A percentile compares a stretch with the other conserved stretches of the same genome.
phyloP scores from a whole-genome alignment of 2,113 vertebrate genomes.

The Elaphurus davidianus region DNA sequence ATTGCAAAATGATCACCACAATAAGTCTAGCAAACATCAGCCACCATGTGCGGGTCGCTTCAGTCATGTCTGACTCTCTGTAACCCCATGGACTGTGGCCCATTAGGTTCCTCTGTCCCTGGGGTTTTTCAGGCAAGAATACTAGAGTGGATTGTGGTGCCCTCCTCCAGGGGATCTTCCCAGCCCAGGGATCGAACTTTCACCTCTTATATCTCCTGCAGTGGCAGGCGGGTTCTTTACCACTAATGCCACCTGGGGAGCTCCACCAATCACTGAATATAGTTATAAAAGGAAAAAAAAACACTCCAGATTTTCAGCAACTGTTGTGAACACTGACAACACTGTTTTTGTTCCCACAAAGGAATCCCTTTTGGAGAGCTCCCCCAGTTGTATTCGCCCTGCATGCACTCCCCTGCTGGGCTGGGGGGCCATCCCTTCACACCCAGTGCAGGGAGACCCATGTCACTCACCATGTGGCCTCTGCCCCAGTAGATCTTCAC shows the following conservation, averaged over 20 bases:
- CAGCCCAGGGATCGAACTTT: accelerated
- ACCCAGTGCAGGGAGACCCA: accelerated
- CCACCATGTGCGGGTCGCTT: accelerated
- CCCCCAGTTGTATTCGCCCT: accelerated
- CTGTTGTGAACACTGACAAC: background rate
- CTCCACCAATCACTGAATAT: background rate
- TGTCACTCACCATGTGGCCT: accelerated
- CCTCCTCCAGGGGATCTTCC: background rate
- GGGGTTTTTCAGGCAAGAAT: background rate
- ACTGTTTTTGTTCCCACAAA: background rate
- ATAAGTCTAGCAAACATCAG: background rate
- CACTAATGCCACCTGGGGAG: background rate
- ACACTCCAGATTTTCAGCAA: background rate
- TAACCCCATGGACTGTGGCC: background rate
- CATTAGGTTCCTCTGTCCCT: background rate
- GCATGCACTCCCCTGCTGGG: accelerated
- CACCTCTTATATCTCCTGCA: background rate
- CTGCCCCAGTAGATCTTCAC: accelerated
- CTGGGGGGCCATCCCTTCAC: accelerated
- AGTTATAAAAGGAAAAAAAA: background rate
- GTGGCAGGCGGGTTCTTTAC: background rate
- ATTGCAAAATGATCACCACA: background rate
- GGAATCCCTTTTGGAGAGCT: no score
- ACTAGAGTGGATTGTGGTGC: background rate
- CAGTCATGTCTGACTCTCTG: background rate